Base-by-base conservation (phyloP, 2,113 vertebrate species). In the Melanerpes aurifrons region DNA sequence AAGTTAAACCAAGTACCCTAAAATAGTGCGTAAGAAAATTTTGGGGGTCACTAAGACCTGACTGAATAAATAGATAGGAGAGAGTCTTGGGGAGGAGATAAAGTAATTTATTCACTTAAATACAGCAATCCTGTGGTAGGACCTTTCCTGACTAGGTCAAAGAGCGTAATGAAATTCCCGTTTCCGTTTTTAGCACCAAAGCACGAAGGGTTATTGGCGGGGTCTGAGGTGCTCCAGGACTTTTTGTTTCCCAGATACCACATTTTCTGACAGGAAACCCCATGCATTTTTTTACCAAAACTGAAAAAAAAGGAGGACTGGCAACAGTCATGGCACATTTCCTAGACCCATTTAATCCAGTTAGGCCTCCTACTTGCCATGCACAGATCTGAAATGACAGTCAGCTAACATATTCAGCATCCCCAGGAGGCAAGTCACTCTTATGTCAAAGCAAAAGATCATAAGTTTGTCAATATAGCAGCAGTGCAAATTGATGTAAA, bases 401-500 rank as follows among this genome's bases (percentile, higher is more conserved):
- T 19, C 75, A 87, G 62, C 8, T 21, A 69, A 35, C 31, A 82
- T 17, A 0, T 62, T 73, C 59, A 66, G 68, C 72, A 73, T 47
- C 35, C 71, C 68, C 59, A 47, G 56, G n/a, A 93, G 40, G 50
- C 9, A 85, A 85, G 59, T 66, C 56, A 69, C 15, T 76, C 35
- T 45, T 54, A 45, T n/a, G 75, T 26, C 74, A 93, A 82, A 95
- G 79, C 15, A 59, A 80, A 66, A 90, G 64, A 83, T 82, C 70
- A 76, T 57, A 77, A 69, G 50, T 90, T 93, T 80, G 40, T 73
- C 79, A 87, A 47, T 21, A 63, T 22, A 86, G 80, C 57, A 82
- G 58, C 1, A 2, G 61, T 37, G 25, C 37, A 79, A 93, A 86
- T 14, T 9, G 61, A 43, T 64, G 37, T 26, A 82, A 87, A 89